Evolutionary conservation across 37 sponge, comb jelly and placozoan genomes (phyloP), one percentile per base, ranked within the genome.

Genomic region (Dysidea cf. avara): DNA sequence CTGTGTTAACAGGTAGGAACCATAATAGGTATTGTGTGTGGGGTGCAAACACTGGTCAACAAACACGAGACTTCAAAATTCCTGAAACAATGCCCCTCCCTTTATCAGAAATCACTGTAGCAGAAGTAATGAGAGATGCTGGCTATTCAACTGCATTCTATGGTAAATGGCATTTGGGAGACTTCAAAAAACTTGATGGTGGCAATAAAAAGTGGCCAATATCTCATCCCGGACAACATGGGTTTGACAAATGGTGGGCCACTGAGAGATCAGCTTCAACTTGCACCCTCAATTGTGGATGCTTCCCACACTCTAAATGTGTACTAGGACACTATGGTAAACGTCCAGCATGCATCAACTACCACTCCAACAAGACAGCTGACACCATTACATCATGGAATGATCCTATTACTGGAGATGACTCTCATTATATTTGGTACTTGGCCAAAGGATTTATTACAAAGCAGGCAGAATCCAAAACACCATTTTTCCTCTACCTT

Each of bases 121-220:
- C n/a, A n/a, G n/a, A n/a, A n/a, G n/a, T n/a, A n/a, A 49, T 86
- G 2, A 29, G 72, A 21, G 34, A 79, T 35, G 50, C 66, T 29
- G 81, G 81, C 0, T 86, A 86, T 47, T 4, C 24, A n/a, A 80
- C 87, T 13, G 75, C 61, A 30, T 24, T 74, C 14, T 79, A 80
- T 75, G 87, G 87, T 4, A 86, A 86, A 39, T 86, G 87, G 87
- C 79, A 78, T 33, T 75, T 79, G 13, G n/a, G n/a, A n/a, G n/a
- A n/a, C n/a, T n/a, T n/a, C n/a, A n/a, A n/a, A n/a, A n/a, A n/a
- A n/a, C n/a, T n/a, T n/a, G n/a, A n/a, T n/a, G n/a, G n/a, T n/a
- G n/a, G n/a, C n/a, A n/a, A n/a, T n/a, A n/a, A n/a, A n/a, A n/a
- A n/a, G n/a, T n/a, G n/a, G n/a, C n/a, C n/a, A n/a, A n/a, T n/a